phyloP scores from a whole-genome alignment of 2,797 vertebrate species.

The Chaunax sp. region DNA sequence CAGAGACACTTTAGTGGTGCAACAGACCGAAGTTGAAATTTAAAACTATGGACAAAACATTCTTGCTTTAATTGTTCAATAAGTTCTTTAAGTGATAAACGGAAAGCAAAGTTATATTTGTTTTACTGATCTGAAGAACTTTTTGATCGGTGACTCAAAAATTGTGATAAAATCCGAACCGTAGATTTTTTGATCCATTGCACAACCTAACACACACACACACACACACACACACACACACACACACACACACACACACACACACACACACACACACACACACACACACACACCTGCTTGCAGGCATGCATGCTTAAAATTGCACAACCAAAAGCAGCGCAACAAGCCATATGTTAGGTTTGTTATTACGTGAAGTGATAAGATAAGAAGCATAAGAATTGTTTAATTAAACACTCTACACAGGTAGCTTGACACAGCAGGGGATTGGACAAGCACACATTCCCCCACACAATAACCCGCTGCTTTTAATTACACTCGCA shows the following conservation, averaged over 20 bases:
- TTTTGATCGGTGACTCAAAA: too few species aligned
- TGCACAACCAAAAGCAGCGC: slow-evolving; percentile 27
- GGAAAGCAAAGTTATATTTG: too few species aligned
- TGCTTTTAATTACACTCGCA: slow-evolving; percentile 75
- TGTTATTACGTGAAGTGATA: slow-evolving; percentile 19
- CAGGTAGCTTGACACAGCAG: slow-evolving; percentile 55
- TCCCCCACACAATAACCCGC: slow-evolving; percentile 55
- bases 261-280: slow-evolving; percentile 9
- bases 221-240: slow-evolving; percentile 4
- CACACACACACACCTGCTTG: background rate
- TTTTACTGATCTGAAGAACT: too few species aligned
- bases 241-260: too few species aligned
- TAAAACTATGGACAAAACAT: too few species aligned
- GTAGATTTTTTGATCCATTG: too few species aligned
- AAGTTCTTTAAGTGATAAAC: too few species aligned
- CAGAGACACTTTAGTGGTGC: too few species aligned
- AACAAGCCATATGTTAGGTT: slow-evolving; percentile 5
- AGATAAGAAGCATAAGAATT: slow-evolving; percentile 27
- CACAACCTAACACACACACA: slow-evolving; percentile 7
- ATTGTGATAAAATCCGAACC: too few species aligned
- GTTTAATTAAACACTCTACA: slow-evolving; percentile 65
- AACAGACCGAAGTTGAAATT: too few species aligned
- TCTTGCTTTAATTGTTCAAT: too few species aligned
- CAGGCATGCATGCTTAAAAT: slow-evolving; percentile 5
- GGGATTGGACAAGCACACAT: slow-evolving; percentile 52